A percentile compares a stretch with the other conserved stretches of the same genome.
These are phyloP conservation scores for Drosophila nannoptera DNA, from an alignment of 1,140 invertebrate species.

Conservation along the genomic window DNA sequence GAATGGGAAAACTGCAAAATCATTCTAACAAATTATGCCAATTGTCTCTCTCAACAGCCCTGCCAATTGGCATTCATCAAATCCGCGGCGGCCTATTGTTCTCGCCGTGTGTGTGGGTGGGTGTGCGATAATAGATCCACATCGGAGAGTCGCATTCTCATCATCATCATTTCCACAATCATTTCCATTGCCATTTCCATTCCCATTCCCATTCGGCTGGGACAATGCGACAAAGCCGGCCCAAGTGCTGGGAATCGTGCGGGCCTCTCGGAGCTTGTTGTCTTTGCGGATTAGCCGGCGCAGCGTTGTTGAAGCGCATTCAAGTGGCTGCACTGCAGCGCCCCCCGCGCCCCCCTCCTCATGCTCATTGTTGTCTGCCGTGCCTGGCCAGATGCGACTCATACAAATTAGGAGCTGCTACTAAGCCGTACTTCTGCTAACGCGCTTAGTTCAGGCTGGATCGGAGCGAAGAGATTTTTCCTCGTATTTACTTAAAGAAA, in stretches of 20 bases:
- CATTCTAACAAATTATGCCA: slow-evolving; percentile 65
- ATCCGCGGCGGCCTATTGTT: slow-evolving; percentile 17
- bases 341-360: background rate
- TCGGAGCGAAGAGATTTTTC: too few species aligned
- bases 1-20: slow-evolving; percentile 55
- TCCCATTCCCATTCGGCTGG: slow-evolving; percentile 5
- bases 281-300: slow-evolving; percentile 67
- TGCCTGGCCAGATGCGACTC: too few species aligned
- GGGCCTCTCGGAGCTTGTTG: slow-evolving; percentile 42
- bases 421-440: background rate
- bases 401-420: too few species aligned
- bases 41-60: slow-evolving; percentile 52
- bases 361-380: slow-evolving; percentile 1
- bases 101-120: slow-evolving; percentile 25
- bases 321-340: slow-evolving; percentile 53
- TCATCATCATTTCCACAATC: slow-evolving; percentile 29
- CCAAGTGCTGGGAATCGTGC: slow-evolving; percentile 40
- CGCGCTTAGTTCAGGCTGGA: too few species aligned
- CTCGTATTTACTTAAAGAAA: too few species aligned
- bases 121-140: slow-evolving; percentile 47
- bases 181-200: slow-evolving; percentile 47
- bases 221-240: slow-evolving; percentile 37
- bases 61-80: slow-evolving; percentile 28
- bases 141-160: slow-evolving; percentile 48
- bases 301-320: slow-evolving; percentile 65